Base-by-base conservation (phyloP, 2,888 invertebrate species). In the Leptopilina drosophilae region DNA sequence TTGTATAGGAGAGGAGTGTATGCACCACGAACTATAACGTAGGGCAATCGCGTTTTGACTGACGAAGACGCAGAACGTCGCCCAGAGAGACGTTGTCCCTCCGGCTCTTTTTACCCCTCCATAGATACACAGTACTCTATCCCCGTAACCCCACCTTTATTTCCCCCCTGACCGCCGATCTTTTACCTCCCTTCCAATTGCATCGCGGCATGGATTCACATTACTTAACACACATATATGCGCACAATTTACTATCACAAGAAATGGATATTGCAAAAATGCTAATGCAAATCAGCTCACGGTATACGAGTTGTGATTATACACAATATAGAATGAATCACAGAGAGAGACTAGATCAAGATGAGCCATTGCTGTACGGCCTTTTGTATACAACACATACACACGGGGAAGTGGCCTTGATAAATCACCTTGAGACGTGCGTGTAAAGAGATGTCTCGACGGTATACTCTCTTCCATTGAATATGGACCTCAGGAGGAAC, bases 1-100 rank as follows among this genome's bases (percentile, higher is more conserved):
- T 62, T 49, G 65, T 59, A 59, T 26, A 7, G 5, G 7, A 7
- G 42, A 8, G 59, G 26, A 66, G 56, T 42, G 53, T 83, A 79
- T 81, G 78, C 79, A 77, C 66, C 79, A 40, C 79, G 84, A 78
- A 81, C 87, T 85, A 85, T 82, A 78, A 76, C 83, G 83, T 83
- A 64, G 83, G 86, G 87, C 89, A 87, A 84, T 87, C 87, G 85
- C 88, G 86, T 87, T 90, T 88, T 87, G 85, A 90, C 90, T 90
- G 89, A 87, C 86, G 87, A 85, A 80, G 86, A 87, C 83, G 85
- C 85, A 81, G 77, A 81, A 83, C 84, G 87, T 85, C 85, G 83
- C 79, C 73, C 78, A 81, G 80, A 73, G 73, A 82, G 77, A 82
- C 83, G 81, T 83, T 81, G 82, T 80, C 78, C 77, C 42, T 75